Conservation (phyloP, 2,888 invertebrate genomes). For the Heterodera filipjevi region DNA sequence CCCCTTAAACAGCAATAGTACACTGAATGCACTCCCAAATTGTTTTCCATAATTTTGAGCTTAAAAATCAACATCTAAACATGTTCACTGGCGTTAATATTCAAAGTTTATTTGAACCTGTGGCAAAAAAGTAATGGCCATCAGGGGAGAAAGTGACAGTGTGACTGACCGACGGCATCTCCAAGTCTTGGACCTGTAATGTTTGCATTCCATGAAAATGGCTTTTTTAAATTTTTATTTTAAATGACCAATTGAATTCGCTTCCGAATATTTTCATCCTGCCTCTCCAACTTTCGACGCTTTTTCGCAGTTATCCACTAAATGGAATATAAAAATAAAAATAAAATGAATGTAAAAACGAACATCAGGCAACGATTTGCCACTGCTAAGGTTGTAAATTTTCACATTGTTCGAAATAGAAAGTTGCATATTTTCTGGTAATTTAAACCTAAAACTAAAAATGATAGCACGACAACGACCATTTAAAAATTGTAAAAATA, state of each 20-base stretch:
- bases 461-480: too few relatives aligned
- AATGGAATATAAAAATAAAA: neutral
- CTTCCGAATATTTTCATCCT: conserved; percentile 78
- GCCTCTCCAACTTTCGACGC: conserved; percentile 67
- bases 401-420: conserved; percentile 82
- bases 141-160: conserved; percentile 83
- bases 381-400: conserved; percentile 94
- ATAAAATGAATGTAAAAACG: neutral
- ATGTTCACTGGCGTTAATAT: too few relatives aligned
- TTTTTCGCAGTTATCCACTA: conserved; percentile 68
- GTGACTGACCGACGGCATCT: conserved; percentile 96
- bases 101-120: too few relatives aligned
- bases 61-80: too few relatives aligned
- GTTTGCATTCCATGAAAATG: neutral
- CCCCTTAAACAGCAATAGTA: too few relatives aligned
- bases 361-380: conserved; percentile 94
- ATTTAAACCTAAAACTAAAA: too few relatives aligned
- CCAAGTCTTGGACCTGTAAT: conserved; percentile 84
- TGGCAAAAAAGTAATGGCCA: conserved; percentile 86
- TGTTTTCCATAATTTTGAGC: too few relatives aligned
- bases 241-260: conserved; percentile 80
- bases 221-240: neutral
- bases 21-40: too few relatives aligned
- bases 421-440: conserved; percentile 49
- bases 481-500: too few relatives aligned